Conservation (phyloP, 1,140 invertebrate species). For the Caenorhabditis brenneri region DNA sequence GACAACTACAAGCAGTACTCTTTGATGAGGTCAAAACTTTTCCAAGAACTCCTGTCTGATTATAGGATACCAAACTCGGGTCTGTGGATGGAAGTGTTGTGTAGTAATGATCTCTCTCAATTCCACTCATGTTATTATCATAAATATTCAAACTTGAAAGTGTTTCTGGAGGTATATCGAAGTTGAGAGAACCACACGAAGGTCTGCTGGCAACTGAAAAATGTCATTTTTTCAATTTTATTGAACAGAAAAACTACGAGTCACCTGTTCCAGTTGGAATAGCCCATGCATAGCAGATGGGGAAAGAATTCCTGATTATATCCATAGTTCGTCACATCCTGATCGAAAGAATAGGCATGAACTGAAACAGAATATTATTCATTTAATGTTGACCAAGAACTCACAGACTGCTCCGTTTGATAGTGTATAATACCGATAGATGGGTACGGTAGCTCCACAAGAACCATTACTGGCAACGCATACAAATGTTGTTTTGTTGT, state of each 20-base stretch:
- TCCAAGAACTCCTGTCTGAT: conserved; percentile 2
- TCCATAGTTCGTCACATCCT: background rate
- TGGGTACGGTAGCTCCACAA: conserved; percentile 20
- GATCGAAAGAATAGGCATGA: conserved; percentile 20
- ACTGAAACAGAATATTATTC: background rate
- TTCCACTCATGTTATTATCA: background rate
- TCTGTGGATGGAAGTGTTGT: background rate
- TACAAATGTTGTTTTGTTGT: background rate
- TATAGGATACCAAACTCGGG: background rate
- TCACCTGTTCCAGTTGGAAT: background rate
- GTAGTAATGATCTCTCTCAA: conserved; percentile 31
- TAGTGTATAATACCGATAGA: conserved; percentile 29
- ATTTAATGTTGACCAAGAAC: background rate
- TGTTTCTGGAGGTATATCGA: background rate
- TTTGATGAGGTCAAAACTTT: conserved; percentile 7
- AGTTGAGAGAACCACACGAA: background rate
- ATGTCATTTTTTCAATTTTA: background rate
- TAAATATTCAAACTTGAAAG: conserved; percentile 1
- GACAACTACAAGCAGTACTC: conserved; percentile 25
- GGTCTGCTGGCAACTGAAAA: conserved; percentile 8
- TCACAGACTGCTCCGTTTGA: conserved; percentile 4
- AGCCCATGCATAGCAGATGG: conserved; percentile 1
- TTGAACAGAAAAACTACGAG: background rate
- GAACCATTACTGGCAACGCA: background rate
- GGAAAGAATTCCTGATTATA: conserved; percentile 17